Percentiles rank a stretch among this genome's conserved stretches.
phyloP scores from a whole-genome alignment of 2,797 vertebrate genomes.

The Iguana delicatissima region DNA sequence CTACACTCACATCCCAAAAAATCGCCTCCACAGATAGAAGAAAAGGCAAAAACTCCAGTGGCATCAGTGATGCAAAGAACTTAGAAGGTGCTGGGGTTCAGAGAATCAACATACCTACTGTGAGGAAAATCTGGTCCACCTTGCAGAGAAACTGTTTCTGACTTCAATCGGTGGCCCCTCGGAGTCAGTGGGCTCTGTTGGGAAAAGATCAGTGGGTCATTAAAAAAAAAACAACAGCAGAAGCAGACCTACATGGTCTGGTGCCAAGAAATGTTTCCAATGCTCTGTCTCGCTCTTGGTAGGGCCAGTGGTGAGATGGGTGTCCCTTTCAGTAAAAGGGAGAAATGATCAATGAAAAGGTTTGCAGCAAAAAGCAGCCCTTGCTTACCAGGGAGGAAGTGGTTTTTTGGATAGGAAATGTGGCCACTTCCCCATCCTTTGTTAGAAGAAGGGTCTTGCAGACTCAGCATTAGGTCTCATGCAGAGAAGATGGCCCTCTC shows the following conservation, averaged over 20 bases:
- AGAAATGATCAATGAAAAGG: background rate
- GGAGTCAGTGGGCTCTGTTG: background rate
- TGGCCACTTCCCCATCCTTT: background rate
- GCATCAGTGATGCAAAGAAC: background rate
- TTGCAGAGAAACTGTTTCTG: background rate
- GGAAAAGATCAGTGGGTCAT: background rate
- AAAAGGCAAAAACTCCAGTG: background rate
- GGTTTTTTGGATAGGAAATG: background rate
- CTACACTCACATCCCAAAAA: too few species aligned
- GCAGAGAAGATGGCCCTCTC: too few species aligned
- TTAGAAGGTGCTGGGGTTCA: background rate
- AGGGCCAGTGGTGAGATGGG: rapidly evolving
- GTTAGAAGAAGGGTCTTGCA: background rate
- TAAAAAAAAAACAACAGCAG: background rate
- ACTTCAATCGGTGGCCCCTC: background rate
- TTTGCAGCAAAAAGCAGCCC: too few species aligned
- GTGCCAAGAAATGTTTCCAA: too few species aligned
- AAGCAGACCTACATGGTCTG: rapidly evolving
- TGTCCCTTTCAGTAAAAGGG: background rate
- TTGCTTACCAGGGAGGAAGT: background rate
- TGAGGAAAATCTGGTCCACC: background rate
- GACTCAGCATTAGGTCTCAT: background rate
- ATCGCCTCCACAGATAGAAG: too few species aligned
- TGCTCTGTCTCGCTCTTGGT: background rate
- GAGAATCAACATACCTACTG: background rate